Base-by-base conservation (phyloP, 2,113 vertebrate genomes). In the Bufo gargarizans region DNA sequence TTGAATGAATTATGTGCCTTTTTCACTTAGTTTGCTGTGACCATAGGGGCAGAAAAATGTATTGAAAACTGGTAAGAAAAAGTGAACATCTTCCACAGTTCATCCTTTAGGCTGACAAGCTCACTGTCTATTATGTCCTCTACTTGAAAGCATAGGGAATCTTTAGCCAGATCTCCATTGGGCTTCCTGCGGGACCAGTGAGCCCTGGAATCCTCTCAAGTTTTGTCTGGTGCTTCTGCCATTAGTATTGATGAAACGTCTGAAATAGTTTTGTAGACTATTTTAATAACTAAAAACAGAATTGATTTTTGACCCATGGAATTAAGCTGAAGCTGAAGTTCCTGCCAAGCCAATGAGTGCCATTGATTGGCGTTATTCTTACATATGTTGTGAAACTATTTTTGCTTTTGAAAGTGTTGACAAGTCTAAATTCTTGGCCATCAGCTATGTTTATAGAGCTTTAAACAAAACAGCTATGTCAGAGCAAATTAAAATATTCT, bases 391-490 rank as follows among this genome's bases (percentile, higher is more conserved):
- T 65, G 45, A 49, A 82, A 49, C 58, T 53, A 8, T 69, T 71
- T 84, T 56, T 6, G 13, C 58, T 81, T 81, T 59, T 33, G n/a
- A 43, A 71, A 71, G 20, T 67, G 63, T 84, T 71, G 82, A 84
- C 82, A 53, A 69, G 63, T 33, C 47, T 71, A 49, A 71, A 84
- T 84, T 69, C 69, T 50, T 84, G 82, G 63, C 82, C 61, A 50
- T 19, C n/a, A 33, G 82, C 69, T 76, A 58, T 85, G 83, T 85
- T 85, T 85, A 12, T 33, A 58, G 69, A 58, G 67, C 83, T 85
- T 65, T 43, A 76, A 85, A 85, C 50, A 85, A 85, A 85, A 85
- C 69, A 43, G 67, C 69, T 45, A 85, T 85, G 69, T 85, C 67
- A 76, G 83, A 85, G 59, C 53, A 47, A 58, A 85, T 74, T 72